These are phyloP conservation scores for western clawed frog (Xenopus tropicalis) DNA, from an alignment of 2,113 vertebrate genomes.

Conservation along the genomic window DNA sequence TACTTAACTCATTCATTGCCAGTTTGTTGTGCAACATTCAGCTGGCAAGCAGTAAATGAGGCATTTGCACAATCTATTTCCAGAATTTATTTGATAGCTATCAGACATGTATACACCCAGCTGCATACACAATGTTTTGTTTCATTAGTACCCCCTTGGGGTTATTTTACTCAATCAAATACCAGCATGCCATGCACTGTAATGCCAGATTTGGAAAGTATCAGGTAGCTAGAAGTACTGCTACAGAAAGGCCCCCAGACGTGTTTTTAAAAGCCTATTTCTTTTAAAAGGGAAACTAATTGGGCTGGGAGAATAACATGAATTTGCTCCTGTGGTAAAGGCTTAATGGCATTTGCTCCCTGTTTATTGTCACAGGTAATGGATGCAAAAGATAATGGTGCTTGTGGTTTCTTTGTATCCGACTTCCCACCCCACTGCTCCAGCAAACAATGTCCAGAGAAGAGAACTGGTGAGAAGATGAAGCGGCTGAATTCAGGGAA, in stretches of 20 bases:
- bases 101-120: background rate
- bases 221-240: conserved; percentile 16
- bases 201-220: conserved; percentile 23
- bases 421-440: conserved; percentile 28
- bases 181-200: conserved; percentile 25
- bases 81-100: background rate
- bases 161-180: conserved; percentile 7
- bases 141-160: background rate
- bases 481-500: conserved; percentile 36
- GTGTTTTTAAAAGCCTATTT: conserved; percentile 25
- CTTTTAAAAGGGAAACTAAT: conserved; percentile 30
- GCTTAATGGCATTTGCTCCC: conserved; percentile 39
- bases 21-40: background rate
- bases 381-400: conserved; percentile 44
- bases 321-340: conserved; percentile 36
- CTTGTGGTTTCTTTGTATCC: conserved; percentile 39
- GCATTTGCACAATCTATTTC: background rate
- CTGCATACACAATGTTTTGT: background rate
- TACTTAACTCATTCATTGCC: background rate
- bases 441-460: conserved; percentile 37
- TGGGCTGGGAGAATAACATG: conserved; percentile 34
- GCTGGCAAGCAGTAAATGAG: background rate
- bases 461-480: conserved; percentile 40
- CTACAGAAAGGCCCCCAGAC: conserved; percentile 24
- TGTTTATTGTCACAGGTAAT: conserved; percentile 45